Conservation (phyloP, 2,113 vertebrate genomes). For the Phylloscopus whistleri region DNA sequence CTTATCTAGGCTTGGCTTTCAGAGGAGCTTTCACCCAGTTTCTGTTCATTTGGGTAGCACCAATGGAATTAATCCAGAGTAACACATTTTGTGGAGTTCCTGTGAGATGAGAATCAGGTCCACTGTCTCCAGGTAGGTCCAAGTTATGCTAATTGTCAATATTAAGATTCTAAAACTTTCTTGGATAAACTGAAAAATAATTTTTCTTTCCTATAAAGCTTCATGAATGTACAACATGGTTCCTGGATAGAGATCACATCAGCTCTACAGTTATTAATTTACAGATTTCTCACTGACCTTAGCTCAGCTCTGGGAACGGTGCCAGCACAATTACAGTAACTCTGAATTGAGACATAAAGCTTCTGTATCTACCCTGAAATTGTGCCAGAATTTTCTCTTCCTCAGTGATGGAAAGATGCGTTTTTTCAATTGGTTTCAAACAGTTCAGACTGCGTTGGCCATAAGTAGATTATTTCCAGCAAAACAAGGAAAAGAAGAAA, state of each 20-base stretch:
- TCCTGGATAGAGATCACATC: constrained; percentile 29
- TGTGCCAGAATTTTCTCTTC: not conserved
- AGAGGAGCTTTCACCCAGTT: not conserved
- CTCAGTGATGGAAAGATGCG: not conserved
- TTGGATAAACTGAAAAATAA: not conserved
- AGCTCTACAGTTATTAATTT: constrained; percentile 30
- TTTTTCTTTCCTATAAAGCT: not conserved
- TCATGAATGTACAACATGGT: not conserved
- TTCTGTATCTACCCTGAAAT: constrained; percentile 13
- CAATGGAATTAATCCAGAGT: not conserved
- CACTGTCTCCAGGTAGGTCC: not conserved
- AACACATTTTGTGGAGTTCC: not conserved
- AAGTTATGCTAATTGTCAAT: not conserved
- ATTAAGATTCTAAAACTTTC: not conserved
- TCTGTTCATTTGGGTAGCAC: not conserved
- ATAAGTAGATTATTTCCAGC: not conserved
- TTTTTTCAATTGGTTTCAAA: not conserved
- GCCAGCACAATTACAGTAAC: constrained; percentile 50
- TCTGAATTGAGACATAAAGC: not conserved
- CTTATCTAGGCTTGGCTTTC: not conserved
- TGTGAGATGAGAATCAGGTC: not conserved
- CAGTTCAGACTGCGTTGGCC: not conserved
- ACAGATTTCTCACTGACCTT: constrained; percentile 27
- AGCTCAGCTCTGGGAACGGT: constrained; percentile 34
- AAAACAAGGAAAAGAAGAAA: not conserved